Evolutionary conservation across 1,140 invertebrate genomes (phyloP).

Genomic region (Olivierus martensii): DNA sequence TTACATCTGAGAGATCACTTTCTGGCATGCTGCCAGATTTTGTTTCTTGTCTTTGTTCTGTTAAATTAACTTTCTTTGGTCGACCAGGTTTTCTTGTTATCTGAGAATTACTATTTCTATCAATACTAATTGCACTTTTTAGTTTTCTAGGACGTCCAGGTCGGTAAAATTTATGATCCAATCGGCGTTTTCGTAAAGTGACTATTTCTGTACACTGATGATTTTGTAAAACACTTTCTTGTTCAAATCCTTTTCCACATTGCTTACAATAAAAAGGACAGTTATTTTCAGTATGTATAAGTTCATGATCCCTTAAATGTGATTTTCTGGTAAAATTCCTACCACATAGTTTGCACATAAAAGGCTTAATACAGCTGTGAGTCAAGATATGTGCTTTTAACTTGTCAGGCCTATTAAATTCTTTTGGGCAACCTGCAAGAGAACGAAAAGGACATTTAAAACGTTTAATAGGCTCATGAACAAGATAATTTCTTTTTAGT

Average conservation of each 20-base stretch:
- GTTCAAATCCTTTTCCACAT: not conserved
- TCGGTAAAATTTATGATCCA: too few species aligned
- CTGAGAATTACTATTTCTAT: too few species aligned
- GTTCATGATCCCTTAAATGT: constrained; percentile 2
- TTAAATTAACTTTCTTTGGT: too few species aligned
- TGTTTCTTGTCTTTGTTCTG: too few species aligned
- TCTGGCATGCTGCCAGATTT: not conserved
- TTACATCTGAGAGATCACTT: not conserved
- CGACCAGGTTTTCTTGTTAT: too few species aligned
- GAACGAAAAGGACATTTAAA: constrained; percentile 51
- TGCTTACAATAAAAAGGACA: not conserved
- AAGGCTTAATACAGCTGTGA: constrained; percentile 33
- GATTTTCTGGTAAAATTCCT: constrained; percentile 76
- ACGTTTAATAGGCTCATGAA: constrained; percentile 47
- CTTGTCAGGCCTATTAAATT: constrained; percentile 45
- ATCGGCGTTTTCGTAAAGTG: too few species aligned
- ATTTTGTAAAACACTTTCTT: not conserved
- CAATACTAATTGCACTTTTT: too few species aligned
- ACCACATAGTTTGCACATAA: constrained; percentile 84
- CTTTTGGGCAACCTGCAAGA: constrained; percentile 46
- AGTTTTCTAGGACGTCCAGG: too few species aligned
- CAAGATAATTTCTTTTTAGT: constrained; percentile 48
- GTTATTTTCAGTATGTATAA: not conserved
- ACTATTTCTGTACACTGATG: not conserved
- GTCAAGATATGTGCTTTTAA: constrained; percentile 40